Conservation (phyloP, 2,888 invertebrate species). For the Drosophila prostipennis region DNA sequence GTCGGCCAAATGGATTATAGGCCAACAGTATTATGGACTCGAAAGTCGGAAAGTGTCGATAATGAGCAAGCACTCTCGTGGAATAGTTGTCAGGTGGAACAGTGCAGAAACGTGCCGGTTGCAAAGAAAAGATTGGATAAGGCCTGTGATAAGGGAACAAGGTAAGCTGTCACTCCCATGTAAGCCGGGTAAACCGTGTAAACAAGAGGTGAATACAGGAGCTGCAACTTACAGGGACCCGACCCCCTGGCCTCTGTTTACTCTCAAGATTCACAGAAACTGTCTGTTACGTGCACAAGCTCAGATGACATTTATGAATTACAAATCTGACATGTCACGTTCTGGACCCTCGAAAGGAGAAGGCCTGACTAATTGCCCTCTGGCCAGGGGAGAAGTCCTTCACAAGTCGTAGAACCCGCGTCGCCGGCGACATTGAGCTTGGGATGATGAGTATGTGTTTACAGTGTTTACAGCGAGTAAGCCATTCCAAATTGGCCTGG, state of each 20-base stretch:
- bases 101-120: slow-evolving; percentile 6
- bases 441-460: neutral
- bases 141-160: slow-evolving; percentile 2
- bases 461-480: slow-evolving; percentile 35
- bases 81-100: neutral
- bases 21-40: slow-evolving; percentile 15
- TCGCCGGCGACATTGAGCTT: slow-evolving; percentile 38
- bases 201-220: neutral
- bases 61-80: slow-evolving; percentile 7
- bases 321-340: slow-evolving; percentile 62
- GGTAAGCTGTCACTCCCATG: slow-evolving; percentile 5
- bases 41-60: slow-evolving; percentile 9
- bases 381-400: slow-evolving; percentile 17
- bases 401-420: slow-evolving; percentile 42
- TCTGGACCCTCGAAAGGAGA: neutral
- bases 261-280: neutral
- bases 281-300: slow-evolving; percentile 26
- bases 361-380: slow-evolving; percentile 17
- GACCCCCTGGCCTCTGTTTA: slow-evolving; percentile 1
- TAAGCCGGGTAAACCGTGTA: slow-evolving; percentile 5
- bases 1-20: slow-evolving; percentile 25
- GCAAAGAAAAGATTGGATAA: neutral
- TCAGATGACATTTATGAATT: slow-evolving; percentile 47
- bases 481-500: slow-evolving; percentile 52
- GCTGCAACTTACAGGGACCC: neutral